Evolutionary conservation across 2,888 invertebrate genomes (phyloP), one percentile per base, ranked within the genome.

Genomic region (Meganola albula): DNA sequence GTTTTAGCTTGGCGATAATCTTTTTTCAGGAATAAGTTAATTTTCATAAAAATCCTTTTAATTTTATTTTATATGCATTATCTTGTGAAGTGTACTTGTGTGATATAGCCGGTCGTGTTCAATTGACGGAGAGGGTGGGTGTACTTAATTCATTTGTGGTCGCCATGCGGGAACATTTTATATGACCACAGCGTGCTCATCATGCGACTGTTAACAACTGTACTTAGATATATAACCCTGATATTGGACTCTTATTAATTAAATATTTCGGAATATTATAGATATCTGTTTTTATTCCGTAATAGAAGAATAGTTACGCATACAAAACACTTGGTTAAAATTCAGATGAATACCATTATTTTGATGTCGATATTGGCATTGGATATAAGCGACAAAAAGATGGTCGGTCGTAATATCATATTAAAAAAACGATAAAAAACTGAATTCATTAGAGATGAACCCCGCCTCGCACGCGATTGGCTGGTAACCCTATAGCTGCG

Each of bases 81-180:
- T 62, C 40, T 56, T 12, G 3, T 9, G 12, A 58, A 59, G 31
- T 68, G 72, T 83, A 78, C 71, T 28, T 35, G 45, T 59, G 56
- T 55, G 66, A 66, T 58, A 53, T 53, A 57, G 68, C 53, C 74
- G 69, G 76, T 75, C 72, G 70, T 74, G 69, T 78, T 74, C 82
- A 82, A 84, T 84, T 84, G 82, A 61, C 52, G 44, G 61, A 74
- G 74, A 74, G 82, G 79, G 82, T 72, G 74, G 70, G 58, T 64
- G 65, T 64, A 69, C 60, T 75, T 74, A 77, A 83, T 76, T 75
- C 68, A 74, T 78, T 75, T 71, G 79, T 74, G 68, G 61, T 50
- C 47, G 60, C 44, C 56, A 83, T 83, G 84, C 84, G 84, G 84
- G 84, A 82, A 60, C 72, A 80, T 80, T 80, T 74, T 74, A 66